Evolutionary conservation across 2,797 vertebrate species (phyloP), one percentile per base, ranked within the genome.

Genomic region (Sebastes kiyomatsui): DNA sequence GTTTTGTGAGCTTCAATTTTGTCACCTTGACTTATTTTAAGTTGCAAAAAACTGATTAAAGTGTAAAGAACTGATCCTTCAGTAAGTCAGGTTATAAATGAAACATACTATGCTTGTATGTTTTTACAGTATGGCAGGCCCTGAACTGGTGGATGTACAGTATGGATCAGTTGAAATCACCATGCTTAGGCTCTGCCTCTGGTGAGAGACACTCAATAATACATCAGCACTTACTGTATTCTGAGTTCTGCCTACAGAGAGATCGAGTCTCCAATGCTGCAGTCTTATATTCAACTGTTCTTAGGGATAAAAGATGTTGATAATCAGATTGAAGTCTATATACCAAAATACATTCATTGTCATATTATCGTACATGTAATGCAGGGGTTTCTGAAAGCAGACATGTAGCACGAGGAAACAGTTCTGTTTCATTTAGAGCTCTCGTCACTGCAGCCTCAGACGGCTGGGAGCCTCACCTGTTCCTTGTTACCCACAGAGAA

Each of bases 401-500:
- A 11, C 60, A 22, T 62, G 28, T 13, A 12, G 11, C 30, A 7
- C 18, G 18, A 35, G 28, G 30, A 60, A 66, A 66, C 46, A 42
- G 74, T 35, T 56, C 30, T 72, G 59, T 64, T 67, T 65, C 30
- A 32, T 73, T 58, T 46, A 67, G 32, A 33, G 25, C 27, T 60
- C 46, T 84, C 69, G 60, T 75, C 20, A 32, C 28, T 20, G n/a
- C 1, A 22, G 64, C 72, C 71, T 80, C 74, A 77, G 67, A 74
- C 69, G 46, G 64, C 71, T 72, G 59, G 67, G 68, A 87, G 72
- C 61, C 74, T 88, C 92, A 92, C 90, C 90, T 93, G 92, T 60
- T 92, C 81, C 81, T 91, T 32, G 56, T 92, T 94, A 89, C 54
- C 85, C 81, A 67, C 7, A 23, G 79, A 75, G 23, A 79, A 60